A percentile compares a stretch with the other conserved stretches of the same genome.
phyloP scores from a whole-genome alignment of 2,888 invertebrate species.

The Hofmannophila pseudospretella region DNA sequence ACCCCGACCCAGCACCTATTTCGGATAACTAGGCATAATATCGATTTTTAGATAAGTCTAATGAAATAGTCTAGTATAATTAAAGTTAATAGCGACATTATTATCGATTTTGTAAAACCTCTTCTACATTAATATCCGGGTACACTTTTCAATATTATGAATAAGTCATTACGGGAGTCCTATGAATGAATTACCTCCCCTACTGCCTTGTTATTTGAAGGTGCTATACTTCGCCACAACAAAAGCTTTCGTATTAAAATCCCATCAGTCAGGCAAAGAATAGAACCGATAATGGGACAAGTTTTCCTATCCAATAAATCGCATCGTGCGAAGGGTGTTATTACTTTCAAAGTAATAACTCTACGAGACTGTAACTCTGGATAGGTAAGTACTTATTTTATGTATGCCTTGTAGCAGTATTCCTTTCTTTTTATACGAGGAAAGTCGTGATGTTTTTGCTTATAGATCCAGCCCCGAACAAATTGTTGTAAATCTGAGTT shows the following conservation, averaged over 20 bases:
- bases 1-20: conserved; percentile 2
- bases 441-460: conserved; percentile 8
- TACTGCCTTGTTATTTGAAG: neutral
- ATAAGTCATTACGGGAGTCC: too few relatives aligned
- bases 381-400: conserved; percentile 3
- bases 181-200: neutral
- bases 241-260: conserved; percentile 9
- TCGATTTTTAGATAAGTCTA: too few relatives aligned
- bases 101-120: neutral
- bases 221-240: conserved; percentile 1
- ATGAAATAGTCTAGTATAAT: too few relatives aligned
- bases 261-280: conserved; percentile 16
- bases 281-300: conserved; percentile 25
- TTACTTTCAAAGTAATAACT: conserved; percentile 11
- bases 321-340: conserved; percentile 16
- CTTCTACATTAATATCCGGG: too few relatives aligned
- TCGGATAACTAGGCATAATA: neutral
- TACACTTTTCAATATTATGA: too few relatives aligned
- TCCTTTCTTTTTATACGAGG: conserved; percentile 16
- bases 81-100: neutral
- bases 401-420: conserved; percentile 2
- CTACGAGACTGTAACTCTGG: neutral
- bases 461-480: neutral
- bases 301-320: conserved; percentile 24
- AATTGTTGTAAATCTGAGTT: neutral